Evolutionary conservation across 1,140 invertebrate genomes (phyloP).

Genomic region (Archegozetes longisetosus): DNA sequence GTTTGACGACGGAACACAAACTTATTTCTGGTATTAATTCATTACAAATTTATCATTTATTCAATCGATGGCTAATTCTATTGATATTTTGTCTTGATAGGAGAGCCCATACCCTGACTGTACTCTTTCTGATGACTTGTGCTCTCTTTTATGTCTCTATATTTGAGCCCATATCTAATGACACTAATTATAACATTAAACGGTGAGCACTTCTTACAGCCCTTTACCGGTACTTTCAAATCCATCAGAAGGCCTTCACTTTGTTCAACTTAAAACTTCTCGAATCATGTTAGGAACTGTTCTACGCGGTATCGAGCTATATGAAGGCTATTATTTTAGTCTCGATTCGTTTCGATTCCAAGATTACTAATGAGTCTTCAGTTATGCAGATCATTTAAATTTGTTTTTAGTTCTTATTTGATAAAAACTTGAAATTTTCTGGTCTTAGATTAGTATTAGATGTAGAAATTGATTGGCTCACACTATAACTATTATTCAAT

Average conservation of each 20-base stretch:
- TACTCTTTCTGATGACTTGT: slow-evolving; percentile 32
- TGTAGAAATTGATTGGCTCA: no score
- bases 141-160: slow-evolving; percentile 36
- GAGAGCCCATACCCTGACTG: slow-evolving; percentile 37
- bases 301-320: no score
- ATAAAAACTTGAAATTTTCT: background rate
- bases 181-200: slow-evolving; percentile 36
- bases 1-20: slow-evolving; percentile 39
- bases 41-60: slow-evolving; percentile 8
- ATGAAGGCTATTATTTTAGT: no score
- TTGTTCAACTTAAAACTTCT: no score
- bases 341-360: no score
- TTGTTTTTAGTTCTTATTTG: background rate
- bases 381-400: no score
- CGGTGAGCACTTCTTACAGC: slow-evolving; percentile 30
- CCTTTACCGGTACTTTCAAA: no score
- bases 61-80: slow-evolving; percentile 11
- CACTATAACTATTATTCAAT: no score
- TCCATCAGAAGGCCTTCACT: no score
- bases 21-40: slow-evolving; percentile 36
- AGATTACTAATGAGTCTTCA: no score
- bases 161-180: slow-evolving; percentile 30
- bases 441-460: no score
- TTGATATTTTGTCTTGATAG: slow-evolving; percentile 26
- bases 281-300: no score